A percentile compares a stretch with the other conserved stretches of the same genome.
Conservation (phyloP, 2,888 invertebrate species). For the Xestia sexstrigata region DNA sequence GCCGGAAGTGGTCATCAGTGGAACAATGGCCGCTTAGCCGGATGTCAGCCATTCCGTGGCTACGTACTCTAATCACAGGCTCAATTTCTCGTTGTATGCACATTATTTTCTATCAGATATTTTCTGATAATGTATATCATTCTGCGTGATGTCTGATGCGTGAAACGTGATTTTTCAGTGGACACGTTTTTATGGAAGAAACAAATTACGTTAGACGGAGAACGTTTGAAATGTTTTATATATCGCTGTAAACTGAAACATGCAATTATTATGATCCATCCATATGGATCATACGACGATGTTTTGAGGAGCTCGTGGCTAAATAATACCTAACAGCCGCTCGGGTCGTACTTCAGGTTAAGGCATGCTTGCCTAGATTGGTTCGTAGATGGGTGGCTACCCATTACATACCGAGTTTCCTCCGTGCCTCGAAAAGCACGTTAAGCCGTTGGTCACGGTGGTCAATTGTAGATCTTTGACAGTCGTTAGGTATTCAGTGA, state of each 20-base stretch:
- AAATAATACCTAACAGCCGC: too few relatives aligned
- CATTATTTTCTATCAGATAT: constrained; percentile 48
- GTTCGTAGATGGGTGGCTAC: too few relatives aligned
- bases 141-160: background rate
- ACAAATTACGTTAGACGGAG: background rate
- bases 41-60: constrained; percentile 61
- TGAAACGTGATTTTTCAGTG: constrained; percentile 30
- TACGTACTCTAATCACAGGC: constrained; percentile 52
- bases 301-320: too few relatives aligned
- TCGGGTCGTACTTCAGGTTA: too few relatives aligned
- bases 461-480: too few relatives aligned
- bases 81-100: constrained; percentile 62
- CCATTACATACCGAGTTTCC: too few relatives aligned
- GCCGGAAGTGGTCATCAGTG: constrained; percentile 66
- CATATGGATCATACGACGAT: too few relatives aligned
- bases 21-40: constrained; percentile 64
- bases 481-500: too few relatives aligned
- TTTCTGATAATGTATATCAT: constrained; percentile 25
- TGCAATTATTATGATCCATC: background rate
- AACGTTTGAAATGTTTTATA: background rate
- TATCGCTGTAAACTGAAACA: background rate
- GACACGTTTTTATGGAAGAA: constrained; percentile 17
- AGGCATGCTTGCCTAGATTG: too few relatives aligned
- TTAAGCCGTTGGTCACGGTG: too few relatives aligned
- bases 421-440: too few relatives aligned